Evolutionary conservation across 23 tunicate genomes (phyloP).

Genomic region (Halocynthia aurantium): DNA sequence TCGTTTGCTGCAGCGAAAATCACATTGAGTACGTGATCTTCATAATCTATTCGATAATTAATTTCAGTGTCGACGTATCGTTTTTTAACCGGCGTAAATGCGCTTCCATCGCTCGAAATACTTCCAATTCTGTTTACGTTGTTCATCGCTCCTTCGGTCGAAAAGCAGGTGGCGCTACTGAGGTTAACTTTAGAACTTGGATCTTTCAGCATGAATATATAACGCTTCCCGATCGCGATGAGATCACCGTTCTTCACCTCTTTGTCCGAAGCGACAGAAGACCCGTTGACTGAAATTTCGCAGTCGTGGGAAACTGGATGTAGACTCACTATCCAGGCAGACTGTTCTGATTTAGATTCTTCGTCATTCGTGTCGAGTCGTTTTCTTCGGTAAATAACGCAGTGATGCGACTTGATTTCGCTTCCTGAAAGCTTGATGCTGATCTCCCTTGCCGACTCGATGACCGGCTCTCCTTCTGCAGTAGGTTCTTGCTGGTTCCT

Average conservation of each 20-base stretch:
- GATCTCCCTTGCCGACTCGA: constrained; percentile 10
- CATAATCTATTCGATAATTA: constrained; percentile 27
- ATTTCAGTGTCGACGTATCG: constrained; percentile 33
- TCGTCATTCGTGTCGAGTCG: constrained; percentile 29
- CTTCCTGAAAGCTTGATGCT: constrained; percentile 22
- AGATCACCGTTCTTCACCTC: constrained; percentile 68
- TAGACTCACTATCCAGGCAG: constrained; percentile 66
- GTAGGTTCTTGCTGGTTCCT: constrained; percentile 1
- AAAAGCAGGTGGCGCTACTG: constrained; percentile 17
- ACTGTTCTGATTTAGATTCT: constrained; percentile 10
- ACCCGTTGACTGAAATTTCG: constrained; percentile 52
- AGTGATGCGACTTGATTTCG: constrained; percentile 63
- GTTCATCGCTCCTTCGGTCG: neutral
- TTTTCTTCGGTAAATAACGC: constrained; percentile 58
- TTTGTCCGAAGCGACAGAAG: constrained; percentile 29
- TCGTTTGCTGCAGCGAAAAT: constrained; percentile 38
- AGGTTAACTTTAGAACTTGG: constrained; percentile 55
- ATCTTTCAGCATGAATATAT: constrained; percentile 80
- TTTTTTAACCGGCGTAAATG: constrained; percentile 26
- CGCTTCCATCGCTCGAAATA: constrained; percentile 19
- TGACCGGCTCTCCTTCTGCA: constrained; percentile 2
- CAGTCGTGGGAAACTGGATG: constrained; percentile 39
- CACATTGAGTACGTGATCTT: constrained; percentile 37
- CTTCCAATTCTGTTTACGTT: constrained; percentile 6
- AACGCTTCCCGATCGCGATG: constrained; percentile 49